Percentiles rank a stretch among this genome's conserved stretches.
Evolutionary conservation across 1,140 invertebrate species (phyloP).

Genomic region (Tetragnatha versicolor): DNA sequence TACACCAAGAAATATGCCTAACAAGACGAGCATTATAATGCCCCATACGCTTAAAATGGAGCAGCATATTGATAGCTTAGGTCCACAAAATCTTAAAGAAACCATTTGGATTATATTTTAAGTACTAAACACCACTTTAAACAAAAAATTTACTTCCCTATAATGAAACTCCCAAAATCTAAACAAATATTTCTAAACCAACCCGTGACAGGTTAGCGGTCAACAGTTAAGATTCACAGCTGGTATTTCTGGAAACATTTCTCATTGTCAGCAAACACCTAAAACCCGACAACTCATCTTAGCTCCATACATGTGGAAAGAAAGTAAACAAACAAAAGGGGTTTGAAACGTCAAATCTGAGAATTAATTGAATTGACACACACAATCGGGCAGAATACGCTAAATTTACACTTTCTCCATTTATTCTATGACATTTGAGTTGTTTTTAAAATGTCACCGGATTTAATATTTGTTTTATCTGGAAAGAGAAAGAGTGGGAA

Average conservation of each 20-base stretch:
- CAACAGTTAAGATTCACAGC: neutral
- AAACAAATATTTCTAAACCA: neutral
- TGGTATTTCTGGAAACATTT: no score
- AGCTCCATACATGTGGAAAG: no score
- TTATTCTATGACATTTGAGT: no score
- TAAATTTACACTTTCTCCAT: no score
- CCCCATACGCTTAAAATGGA: conserved; percentile 47
- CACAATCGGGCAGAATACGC: no score
- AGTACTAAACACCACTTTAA: neutral
- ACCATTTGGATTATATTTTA: neutral
- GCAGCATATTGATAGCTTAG: conserved; percentile 41
- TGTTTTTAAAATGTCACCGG: no score
- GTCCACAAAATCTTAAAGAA: conserved; percentile 35
- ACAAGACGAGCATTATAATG: conserved; percentile 33
- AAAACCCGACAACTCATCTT: no score
- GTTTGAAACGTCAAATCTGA: no score
- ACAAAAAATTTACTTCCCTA: neutral
- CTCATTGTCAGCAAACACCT: no score
- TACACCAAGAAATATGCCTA: conserved; percentile 47
- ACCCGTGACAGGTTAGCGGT: conserved; percentile 5
- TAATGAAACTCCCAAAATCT: neutral
- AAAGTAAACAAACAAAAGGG: no score
- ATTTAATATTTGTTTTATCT: conserved; percentile 65
- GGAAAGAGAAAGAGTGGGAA: conserved; percentile 69
- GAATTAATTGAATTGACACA: no score